Percentiles rank a stretch among this genome's conserved stretches.
Evolutionary conservation across 2,888 invertebrate species (phyloP).

Genomic region (Scaptomyza reducta): DNA sequence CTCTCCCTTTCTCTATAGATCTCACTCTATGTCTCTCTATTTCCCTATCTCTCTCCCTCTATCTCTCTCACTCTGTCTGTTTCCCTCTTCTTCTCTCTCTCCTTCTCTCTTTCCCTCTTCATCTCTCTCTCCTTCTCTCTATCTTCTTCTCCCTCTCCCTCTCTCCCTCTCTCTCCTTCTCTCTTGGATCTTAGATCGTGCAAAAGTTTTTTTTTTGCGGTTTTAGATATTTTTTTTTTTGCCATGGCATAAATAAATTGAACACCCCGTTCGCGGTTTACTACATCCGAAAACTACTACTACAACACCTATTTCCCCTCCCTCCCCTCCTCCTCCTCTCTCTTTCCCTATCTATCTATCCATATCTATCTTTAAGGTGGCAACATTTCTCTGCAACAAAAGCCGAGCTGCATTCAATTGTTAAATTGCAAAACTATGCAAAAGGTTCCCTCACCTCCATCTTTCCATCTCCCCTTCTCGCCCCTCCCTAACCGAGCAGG

Average conservation of each 20-base stretch:
- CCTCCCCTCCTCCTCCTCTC: too few relatives aligned
- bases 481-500: background rate
- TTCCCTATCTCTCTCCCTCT: conserved; percentile 12
- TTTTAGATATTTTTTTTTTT: background rate
- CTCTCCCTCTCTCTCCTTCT: background rate
- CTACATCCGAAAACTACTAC: conserved; percentile 25
- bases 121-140: too few relatives aligned
- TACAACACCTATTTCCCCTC: background rate
- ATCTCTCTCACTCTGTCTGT: too few relatives aligned
- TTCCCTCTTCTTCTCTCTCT: too few relatives aligned
- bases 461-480: background rate
- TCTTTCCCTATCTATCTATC: too few relatives aligned
- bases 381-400: conserved; percentile 19
- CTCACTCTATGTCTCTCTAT: background rate
- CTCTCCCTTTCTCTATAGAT: conserved; percentile 3
- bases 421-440: conserved; percentile 78
- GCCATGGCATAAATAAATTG: conserved; percentile 67
- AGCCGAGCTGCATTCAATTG: conserved; percentile 74
- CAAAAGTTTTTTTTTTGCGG: conserved; percentile 60
- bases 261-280: conserved; percentile 41
- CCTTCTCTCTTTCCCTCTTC: conserved; percentile 15
- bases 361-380: conserved; percentile 17
- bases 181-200: conserved; percentile 47
- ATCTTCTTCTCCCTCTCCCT: too few relatives aligned
- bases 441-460: conserved; percentile 16